Base-by-base conservation (phyloP, 2,113 vertebrate genomes). In the Mobula hypostoma region DNA sequence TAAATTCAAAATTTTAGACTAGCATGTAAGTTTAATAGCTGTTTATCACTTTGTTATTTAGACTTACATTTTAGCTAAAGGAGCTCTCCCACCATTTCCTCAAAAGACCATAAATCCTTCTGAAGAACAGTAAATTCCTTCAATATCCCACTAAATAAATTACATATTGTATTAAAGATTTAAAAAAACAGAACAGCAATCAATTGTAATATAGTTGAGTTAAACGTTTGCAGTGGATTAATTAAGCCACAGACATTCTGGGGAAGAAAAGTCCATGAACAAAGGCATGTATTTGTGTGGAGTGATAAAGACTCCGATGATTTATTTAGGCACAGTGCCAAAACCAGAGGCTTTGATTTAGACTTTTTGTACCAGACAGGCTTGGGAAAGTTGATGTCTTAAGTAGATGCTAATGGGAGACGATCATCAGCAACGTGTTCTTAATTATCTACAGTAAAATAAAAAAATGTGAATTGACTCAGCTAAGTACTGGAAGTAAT, bases 341-440 rank as follows among this genome's bases (percentile, higher is more conserved):
- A 97, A 97, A 96, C 95, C 96, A 97, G 96, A 96, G 96, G 96
- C 97, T 97, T 97, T 97, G 97, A 97, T 97, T 96, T 97, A 97
- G 97, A 96, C 85, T 94, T 96, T 97, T 96, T 97, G 97, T 96
- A 97, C 97, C 97, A 97, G 97, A 97, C 97, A 97, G 96, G 95
- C 96, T 97, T 97, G 96, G 96, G 96, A 97, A 97, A 97, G 97
- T 96, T 97, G 97, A 97, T 97, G 97, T 97, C 97, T 97, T 97
- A 98, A 98, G 97, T 97, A 97, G 97, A 96, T 95, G 94, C 96
- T 93, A 74, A 93, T 93, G 91, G 91, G 68, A 93, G 91, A 93
- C 91, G 36, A 93, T 93, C 68, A 40, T 93, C 91, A 93, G 70
- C 95, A 96, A 97, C 96, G 96, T 97, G 97, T 96, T 97, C 97